Evolutionary conservation across 2,888 invertebrate species (phyloP), one percentile per base, ranked within the genome.

Genomic region (Teleogryllus oceanicus): DNA sequence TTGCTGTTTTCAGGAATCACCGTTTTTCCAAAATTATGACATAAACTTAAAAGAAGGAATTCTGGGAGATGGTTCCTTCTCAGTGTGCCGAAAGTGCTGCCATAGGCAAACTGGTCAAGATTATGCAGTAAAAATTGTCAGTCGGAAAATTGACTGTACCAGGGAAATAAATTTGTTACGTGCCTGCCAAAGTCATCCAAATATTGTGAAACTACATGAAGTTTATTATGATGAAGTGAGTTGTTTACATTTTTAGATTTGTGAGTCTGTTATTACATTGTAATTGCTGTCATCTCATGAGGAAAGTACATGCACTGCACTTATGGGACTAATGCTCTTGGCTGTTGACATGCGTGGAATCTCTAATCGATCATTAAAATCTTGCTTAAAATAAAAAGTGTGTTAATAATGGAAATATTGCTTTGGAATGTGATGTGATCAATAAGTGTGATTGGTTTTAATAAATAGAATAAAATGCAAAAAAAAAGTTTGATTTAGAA

Each of bases 121-220:
- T 81, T 97, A 91, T 86, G 97, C 97, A 4, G 97, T 97, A 18
- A 97, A 98, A 89, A 96, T 97, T 79, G 90, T 94, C 13, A 92
- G 91, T 83, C 88, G 92, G 78, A 89, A 91, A 78, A 88, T 91
- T 21, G 92, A 93, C 85, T 92, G 92, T 79, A 89, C 89, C 2
- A 88, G 93, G 77, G 98, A 99, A 86, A 90, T 96, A 20, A 91
- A 92, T 84, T 88, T 95, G 12, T 88, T 99, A 82, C 91, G 92
- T 83, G 90, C 92, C 78, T 97, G 97, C 86, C 96, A 96, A 85
- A 95, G 95, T 3, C 96, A 97, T 86, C 92, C 92, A 18, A 96
- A 96, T 87, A 93, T 98, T 82, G 95, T 98, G 82, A 90, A 91
- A 79, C 87, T 98, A 82, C 90, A 94, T 84, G 94, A 97, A 85